Percentiles rank a stretch among this genome's conserved stretches.
Evolutionary conservation across 1,140 invertebrate genomes (phyloP).

Genomic region (Andrena cerasifolii): DNA sequence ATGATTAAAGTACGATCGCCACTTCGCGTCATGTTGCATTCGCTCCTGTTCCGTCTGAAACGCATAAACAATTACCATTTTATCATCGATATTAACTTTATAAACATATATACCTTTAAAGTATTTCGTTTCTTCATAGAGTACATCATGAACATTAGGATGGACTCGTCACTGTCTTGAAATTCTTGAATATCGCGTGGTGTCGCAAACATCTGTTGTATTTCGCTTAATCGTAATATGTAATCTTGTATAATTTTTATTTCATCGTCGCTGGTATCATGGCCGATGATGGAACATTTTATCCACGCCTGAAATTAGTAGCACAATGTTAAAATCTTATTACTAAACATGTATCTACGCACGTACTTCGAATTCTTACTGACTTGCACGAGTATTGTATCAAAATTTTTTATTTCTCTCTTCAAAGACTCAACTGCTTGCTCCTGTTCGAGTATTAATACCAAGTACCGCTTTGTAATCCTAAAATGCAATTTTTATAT

Average conservation of each 20-base stretch:
- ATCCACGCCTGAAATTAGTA: conserved; percentile 75
- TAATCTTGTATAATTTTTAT: conserved; percentile 70
- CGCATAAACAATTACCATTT: background rate
- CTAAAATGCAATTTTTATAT: conserved; percentile 61
- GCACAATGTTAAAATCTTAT: conserved; percentile 4
- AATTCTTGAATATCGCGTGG: conserved; percentile 67
- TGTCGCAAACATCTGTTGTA: conserved; percentile 71
- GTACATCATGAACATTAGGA: conserved; percentile 70
- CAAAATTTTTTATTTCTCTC: conserved; percentile 71
- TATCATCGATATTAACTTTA: background rate
- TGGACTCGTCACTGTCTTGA: conserved; percentile 68
- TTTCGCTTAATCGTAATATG: conserved; percentile 66
- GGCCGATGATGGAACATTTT: conserved; percentile 74
- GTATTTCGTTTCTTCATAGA: conserved; percentile 67
- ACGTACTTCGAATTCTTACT: conserved; percentile 30
- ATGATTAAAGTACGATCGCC: conserved; percentile 72
- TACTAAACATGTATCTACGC: background rate
- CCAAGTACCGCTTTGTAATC: conserved; percentile 73
- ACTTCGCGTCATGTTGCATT: conserved; percentile 64
- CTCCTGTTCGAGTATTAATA: conserved; percentile 67
- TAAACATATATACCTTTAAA: conserved; percentile 64
- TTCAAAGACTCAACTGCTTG: conserved; percentile 60
- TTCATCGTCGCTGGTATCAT: conserved; percentile 62
- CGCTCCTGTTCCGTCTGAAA: conserved; percentile 55
- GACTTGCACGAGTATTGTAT: conserved; percentile 75